A percentile compares a stretch with the other conserved stretches of the same genome.
Conservation (phyloP, 2,888 invertebrate genomes). For the Psylliodes chrysocephalus region DNA sequence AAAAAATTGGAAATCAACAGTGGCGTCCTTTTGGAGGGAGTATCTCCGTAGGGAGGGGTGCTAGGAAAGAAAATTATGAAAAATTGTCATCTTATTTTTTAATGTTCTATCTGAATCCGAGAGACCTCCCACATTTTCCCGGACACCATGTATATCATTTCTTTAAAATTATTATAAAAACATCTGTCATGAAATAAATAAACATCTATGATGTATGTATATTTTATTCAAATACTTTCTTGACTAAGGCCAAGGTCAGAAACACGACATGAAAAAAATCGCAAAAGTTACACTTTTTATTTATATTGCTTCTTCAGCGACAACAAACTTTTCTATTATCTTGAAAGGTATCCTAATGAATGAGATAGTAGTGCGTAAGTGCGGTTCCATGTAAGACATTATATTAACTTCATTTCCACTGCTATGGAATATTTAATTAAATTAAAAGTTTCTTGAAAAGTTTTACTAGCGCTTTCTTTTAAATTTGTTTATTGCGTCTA, state of each 20-base stretch:
- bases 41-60: too few relatives aligned
- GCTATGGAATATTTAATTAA: constrained; percentile 7
- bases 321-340: constrained; percentile 2
- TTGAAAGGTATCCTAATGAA: constrained; percentile 1
- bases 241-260: not conserved
- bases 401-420: not conserved
- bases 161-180: too few relatives aligned
- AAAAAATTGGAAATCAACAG: too few relatives aligned
- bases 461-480: constrained; percentile 1
- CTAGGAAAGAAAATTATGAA: too few relatives aligned
- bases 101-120: too few relatives aligned
- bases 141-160: too few relatives aligned
- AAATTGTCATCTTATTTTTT: too few relatives aligned
- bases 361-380: constrained; percentile 5
- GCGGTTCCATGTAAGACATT: constrained; percentile 2
- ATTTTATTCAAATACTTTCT: too few relatives aligned
- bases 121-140: too few relatives aligned
- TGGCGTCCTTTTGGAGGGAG: too few relatives aligned
- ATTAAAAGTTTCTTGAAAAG: constrained; percentile 13
- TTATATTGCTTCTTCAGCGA: not conserved
- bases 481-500: constrained; percentile 11
- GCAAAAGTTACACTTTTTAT: not conserved
- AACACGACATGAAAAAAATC: not conserved
- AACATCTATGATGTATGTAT: too few relatives aligned
- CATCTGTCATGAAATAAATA: too few relatives aligned